These are phyloP conservation scores for Acinonyx jubatus DNA, from an alignment of 2,113 vertebrate species.

Conservation along the genomic window DNA sequence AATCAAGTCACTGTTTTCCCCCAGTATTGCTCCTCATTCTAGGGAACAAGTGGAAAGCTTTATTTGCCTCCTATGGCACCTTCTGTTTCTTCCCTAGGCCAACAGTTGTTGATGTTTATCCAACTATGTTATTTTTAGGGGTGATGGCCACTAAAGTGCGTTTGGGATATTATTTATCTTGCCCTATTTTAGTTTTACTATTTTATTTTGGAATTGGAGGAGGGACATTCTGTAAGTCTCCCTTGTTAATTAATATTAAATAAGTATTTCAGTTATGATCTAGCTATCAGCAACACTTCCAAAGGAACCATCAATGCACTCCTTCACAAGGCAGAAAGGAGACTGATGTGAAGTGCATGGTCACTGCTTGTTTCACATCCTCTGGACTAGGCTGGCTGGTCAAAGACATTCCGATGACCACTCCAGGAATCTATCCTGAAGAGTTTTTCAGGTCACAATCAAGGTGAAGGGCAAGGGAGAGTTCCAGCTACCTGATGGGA, in stretches of 20 bases:
- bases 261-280: not conserved
- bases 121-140: not conserved
- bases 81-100: not conserved
- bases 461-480: not conserved
- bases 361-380: fast-evolving
- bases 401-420: not conserved
- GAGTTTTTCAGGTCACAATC: not conserved
- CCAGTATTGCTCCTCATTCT: not conserved
- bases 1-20: not conserved
- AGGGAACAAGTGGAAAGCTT: not conserved
- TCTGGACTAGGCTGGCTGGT: not conserved
- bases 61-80: not conserved
- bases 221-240: not conserved
- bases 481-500: not conserved
- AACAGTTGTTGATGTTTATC: not conserved
- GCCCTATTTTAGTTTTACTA: not conserved
- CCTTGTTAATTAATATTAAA: not conserved
- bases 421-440: not conserved
- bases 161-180: not conserved
- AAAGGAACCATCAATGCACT: not conserved
- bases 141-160: not conserved
- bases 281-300: not conserved
- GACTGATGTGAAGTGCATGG: too few relatives aligned
- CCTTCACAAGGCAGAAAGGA: not conserved
- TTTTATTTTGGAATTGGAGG: not conserved